Evolutionary conservation across 1,140 invertebrate genomes (phyloP).

Genomic region (Calliopsis andreniformis): DNA sequence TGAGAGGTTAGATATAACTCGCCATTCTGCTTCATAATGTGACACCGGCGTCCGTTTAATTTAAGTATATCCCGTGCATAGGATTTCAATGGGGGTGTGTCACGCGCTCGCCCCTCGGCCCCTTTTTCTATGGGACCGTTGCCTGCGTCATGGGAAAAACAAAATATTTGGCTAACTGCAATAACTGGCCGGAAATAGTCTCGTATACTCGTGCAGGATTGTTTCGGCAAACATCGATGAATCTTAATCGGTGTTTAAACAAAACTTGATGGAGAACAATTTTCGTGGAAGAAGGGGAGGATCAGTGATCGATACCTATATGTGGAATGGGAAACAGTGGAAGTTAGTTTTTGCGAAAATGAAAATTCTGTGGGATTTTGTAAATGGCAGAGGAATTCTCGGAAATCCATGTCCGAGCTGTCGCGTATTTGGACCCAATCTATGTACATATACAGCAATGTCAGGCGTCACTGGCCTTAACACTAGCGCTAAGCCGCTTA

Average conservation of each 20-base stretch:
- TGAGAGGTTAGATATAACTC: slow-evolving; percentile 82
- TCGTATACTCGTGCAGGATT: not conserved
- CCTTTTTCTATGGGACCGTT: slow-evolving; percentile 16
- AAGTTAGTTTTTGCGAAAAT: not conserved
- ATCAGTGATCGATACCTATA: too few relatives aligned
- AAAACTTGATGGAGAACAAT: too few relatives aligned
- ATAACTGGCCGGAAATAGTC: slow-evolving; percentile 22
- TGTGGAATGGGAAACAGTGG: too few relatives aligned
- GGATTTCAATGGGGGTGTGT: slow-evolving; percentile 78
- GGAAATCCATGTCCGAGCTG: slow-evolving; percentile 27
- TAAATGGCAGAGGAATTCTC: not conserved
- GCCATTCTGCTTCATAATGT: slow-evolving; percentile 73
- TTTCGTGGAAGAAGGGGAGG: too few relatives aligned
- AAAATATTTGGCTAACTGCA: slow-evolving; percentile 72
- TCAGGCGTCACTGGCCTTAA: slow-evolving; percentile 80
- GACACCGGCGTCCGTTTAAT: slow-evolving; percentile 78
- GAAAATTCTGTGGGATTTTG: not conserved
- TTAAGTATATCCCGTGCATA: slow-evolving; percentile 76
- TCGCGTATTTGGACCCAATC: slow-evolving; percentile 49
- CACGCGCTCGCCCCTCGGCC: slow-evolving; percentile 53
- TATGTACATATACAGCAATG: slow-evolving; percentile 72
- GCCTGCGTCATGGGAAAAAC: slow-evolving; percentile 78
- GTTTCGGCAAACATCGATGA: slow-evolving; percentile 6
- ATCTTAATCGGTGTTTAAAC: not conserved
- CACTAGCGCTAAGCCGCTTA: slow-evolving; percentile 80